Base-by-base conservation (phyloP, 2,113 vertebrate genomes). In the Tyrannus savana region DNA sequence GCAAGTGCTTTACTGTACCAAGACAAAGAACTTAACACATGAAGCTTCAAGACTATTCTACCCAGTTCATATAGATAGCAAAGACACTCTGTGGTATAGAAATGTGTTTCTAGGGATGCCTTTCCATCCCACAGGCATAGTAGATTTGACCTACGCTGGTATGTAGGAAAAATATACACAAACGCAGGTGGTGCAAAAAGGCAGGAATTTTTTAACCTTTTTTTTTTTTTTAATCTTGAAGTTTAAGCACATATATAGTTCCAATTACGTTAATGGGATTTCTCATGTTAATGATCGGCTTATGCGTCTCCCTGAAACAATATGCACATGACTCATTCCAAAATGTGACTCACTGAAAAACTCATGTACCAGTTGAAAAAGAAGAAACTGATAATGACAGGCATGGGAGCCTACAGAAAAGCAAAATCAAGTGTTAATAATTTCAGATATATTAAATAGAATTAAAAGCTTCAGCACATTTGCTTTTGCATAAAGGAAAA, bases 261-360 rank as follows among this genome's bases (percentile, higher is more conserved):
- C 52, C 68, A 89, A 60, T 64, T 55, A 94, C 93, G 39, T 72
- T 92, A 92, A 97, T 68, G 44, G 72, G 67, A 87, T 92, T 89
- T 95, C 53, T 96, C 60, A 79, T 84, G 66, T 87, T 92, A 95
- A 96, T 52, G n/a, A 69, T 56, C 75, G 50, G 60, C 31, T 93
- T 89, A 72, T 58, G 68, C 22, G 1, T 84, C 80, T 90, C 82
- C 44, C 63, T 75, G 85, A 90, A 89, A 90, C 83, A 82, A 90
- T 75, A 84, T 44, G 73, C 76, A 92, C 44, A 95, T 96, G 95
- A 96, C 88, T 96, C 95, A 96, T 46, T 81, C 49, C 73, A 72
- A 81, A 94, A 86, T 84, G 41, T 97, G 95, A 96, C 83, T 96
- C 96, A 96, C 68, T 78, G 47, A 60, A 83, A 90, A 81, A 78